phyloP scores from a whole-genome alignment of 2,888 invertebrate genomes.

The Linnaemya vulpina region DNA sequence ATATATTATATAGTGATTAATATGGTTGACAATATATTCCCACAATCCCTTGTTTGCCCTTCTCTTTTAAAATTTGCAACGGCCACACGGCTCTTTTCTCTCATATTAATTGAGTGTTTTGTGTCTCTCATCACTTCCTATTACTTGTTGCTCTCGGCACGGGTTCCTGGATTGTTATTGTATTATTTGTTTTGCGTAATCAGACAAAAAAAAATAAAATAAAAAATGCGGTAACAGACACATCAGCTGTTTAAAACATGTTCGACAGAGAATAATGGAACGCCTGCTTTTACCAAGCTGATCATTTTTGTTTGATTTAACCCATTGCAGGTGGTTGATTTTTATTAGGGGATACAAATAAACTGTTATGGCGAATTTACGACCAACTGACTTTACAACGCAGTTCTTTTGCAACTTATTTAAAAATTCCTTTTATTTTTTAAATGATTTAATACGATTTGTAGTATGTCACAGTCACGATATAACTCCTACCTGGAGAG shows the following conservation, averaged over 20 bases:
- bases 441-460: too few relatives aligned
- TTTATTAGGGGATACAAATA: not conserved
- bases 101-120: constrained; percentile 36
- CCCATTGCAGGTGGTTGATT: not conserved
- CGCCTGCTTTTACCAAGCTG: not conserved
- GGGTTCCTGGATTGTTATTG: not conserved
- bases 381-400: too few relatives aligned
- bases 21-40: too few relatives aligned
- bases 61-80: too few relatives aligned
- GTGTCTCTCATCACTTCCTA: constrained; percentile 51
- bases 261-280: not conserved
- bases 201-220: not conserved
- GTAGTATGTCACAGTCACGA: too few relatives aligned
- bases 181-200: not conserved
- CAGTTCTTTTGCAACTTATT: too few relatives aligned
- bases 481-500: too few relatives aligned
- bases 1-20: too few relatives aligned
- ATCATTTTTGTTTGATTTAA: constrained; percentile 48
- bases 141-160: constrained; percentile 50
- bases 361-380: not conserved
- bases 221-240: not conserved
- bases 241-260: constrained; percentile 52
- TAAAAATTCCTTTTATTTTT: too few relatives aligned
- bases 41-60: too few relatives aligned
- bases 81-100: not conserved